Evolutionary conservation across 2,797 vertebrate genomes (phyloP).

Genomic region (Enoplosus armatus): DNA sequence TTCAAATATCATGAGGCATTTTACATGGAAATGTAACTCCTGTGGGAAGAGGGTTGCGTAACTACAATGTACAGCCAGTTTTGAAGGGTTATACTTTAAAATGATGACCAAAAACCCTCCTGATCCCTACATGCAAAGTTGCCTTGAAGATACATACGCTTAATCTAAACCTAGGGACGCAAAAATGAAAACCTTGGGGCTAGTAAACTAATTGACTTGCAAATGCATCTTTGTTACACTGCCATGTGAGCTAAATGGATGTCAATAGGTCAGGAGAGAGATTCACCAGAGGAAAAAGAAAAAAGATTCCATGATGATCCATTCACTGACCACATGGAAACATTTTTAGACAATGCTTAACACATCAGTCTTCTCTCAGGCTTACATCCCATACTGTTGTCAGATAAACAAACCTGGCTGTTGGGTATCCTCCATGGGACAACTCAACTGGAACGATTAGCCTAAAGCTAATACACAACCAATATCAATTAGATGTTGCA

Average conservation of each 20-base stretch:
- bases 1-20: conserved; percentile 22
- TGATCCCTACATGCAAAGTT: conserved; percentile 44
- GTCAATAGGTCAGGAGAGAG: conserved; percentile 75
- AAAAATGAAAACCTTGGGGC: conserved; percentile 70
- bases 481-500: conserved; percentile 3
- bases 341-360: not conserved
- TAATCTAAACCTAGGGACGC: conserved; percentile 74
- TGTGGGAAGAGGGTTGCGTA: conserved; percentile 16
- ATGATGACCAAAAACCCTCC: conserved; percentile 21
- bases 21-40: conserved; percentile 30
- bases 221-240: conserved; percentile 75
- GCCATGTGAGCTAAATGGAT: conserved; percentile 66
- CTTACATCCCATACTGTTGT: not conserved
- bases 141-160: conserved; percentile 57
- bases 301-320: conserved; percentile 9
- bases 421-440: not conserved
- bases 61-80: conserved; percentile 23
- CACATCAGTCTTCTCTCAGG: not conserved
- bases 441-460: not conserved
- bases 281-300: conserved; percentile 25
- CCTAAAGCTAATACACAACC: too few relatives aligned
- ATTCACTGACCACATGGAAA: conserved; percentile 11
- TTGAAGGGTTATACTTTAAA: conserved; percentile 42
- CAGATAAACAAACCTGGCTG: not conserved
- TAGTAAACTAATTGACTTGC: conserved; percentile 81